Base-by-base conservation (phyloP, 2,113 vertebrate genomes). In the Taxidea taxus region DNA sequence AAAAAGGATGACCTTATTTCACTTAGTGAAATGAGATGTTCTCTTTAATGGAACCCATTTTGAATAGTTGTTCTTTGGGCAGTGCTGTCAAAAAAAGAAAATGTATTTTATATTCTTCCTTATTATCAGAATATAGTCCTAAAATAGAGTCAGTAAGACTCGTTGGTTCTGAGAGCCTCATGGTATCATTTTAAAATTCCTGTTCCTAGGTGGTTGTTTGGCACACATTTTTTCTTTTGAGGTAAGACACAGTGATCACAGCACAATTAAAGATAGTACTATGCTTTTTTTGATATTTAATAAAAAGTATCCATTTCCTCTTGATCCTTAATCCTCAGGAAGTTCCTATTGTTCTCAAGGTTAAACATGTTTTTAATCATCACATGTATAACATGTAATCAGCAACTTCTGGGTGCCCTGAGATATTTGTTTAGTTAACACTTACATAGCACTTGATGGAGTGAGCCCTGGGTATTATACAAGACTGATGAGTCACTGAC, bases 1-100 rank as follows among this genome's bases (percentile, higher is more conserved):
- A 89, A 96, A 95, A 92, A 96, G 88, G 66, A 5, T 94, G 97
- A 97, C 98, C 97, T 97, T 49, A 72, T 92, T 91, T 97, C 90
- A 90, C 77, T 92, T 83, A 84, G 70, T n/a, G 89, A 94, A 95
- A 97, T 82, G 96, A 94, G 72, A 90, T 83, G 13, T 51, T 29
- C 84, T 81, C 58, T 84, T 97, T 85, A 80, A 85, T 93, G 60
- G 87, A 95, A 70, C 47, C 80, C 2, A 39, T 91, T 87, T 68
- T 27, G 90, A 88, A 89, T 75, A 51, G n/a, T 66, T 78, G 95
- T 85, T 92, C 68, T 77, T 8, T 62, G 44, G 34, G 64, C 27
- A 89, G 13, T 11, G 0, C 68, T 88, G 34, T 94, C 93, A 97
- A 64, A 81, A 95, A 95, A 96, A 47, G 56, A 84, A 81, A 44